Percentiles rank a stretch among this genome's conserved stretches.
phyloP scores from a whole-genome alignment of 2,888 invertebrate species.

The Opisthograptis luteolata region DNA sequence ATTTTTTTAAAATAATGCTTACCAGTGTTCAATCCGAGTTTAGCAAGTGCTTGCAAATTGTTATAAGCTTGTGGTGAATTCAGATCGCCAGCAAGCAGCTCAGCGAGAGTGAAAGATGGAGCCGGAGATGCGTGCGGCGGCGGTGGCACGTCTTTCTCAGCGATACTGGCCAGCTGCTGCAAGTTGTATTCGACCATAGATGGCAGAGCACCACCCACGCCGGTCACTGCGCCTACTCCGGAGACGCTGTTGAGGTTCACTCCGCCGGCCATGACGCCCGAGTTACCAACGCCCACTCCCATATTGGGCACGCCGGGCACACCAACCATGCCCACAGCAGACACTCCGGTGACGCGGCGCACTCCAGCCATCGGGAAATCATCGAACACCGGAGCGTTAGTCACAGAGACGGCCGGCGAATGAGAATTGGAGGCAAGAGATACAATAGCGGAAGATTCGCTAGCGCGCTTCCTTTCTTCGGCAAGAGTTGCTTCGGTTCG shows the following conservation, averaged over 20 bases:
- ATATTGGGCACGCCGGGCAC: conserved; percentile 55
- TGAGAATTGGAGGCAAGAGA: conserved; percentile 72
- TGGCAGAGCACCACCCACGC: conserved; percentile 71
- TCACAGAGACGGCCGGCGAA: conserved; percentile 81
- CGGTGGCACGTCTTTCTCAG: conserved; percentile 87
- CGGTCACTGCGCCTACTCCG: conserved; percentile 59
- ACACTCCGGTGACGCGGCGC: conserved; percentile 70
- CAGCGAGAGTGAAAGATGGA: conserved; percentile 90
- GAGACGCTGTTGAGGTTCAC: conserved; percentile 65
- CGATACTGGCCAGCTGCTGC: conserved; percentile 92
- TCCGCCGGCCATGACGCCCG: conserved; percentile 60
- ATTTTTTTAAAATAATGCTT: too few relatives aligned
- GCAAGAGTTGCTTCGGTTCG: conserved; percentile 86
- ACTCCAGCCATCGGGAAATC: conserved; percentile 85
- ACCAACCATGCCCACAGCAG: conserved; percentile 60
- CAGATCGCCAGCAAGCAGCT: conserved; percentile 89
- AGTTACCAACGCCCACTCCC: conserved; percentile 59
- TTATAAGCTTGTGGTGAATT: conserved; percentile 91
- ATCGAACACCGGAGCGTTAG: conserved; percentile 90
- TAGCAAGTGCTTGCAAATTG: conserved; percentile 95
- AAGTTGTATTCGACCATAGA: conserved; percentile 95
- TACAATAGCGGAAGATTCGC: conserved; percentile 74
- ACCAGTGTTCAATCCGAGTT: conserved; percentile 90
- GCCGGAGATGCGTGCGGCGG: conserved; percentile 82
- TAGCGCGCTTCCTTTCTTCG: conserved; percentile 81